These are phyloP conservation scores for Corella eumyota DNA, from an alignment of 23 tunicate species.

Conservation along the genomic window DNA sequence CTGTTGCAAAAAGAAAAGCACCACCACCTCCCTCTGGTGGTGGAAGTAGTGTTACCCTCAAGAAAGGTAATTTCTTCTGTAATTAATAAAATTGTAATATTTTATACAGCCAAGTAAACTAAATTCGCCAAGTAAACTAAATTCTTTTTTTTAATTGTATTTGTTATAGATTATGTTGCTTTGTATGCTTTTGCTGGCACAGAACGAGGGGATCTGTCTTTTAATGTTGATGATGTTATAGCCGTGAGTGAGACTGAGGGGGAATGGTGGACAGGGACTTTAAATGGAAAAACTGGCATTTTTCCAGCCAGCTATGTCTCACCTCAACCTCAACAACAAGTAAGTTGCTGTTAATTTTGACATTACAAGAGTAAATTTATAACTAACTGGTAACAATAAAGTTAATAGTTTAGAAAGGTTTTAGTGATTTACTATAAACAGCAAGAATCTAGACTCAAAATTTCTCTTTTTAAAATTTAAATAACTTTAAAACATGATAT, in stretches of 20 bases:
- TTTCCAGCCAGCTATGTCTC: conserved; percentile 95
- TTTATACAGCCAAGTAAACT: background rate
- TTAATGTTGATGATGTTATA: conserved; percentile 77
- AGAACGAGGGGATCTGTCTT: conserved; percentile 64
- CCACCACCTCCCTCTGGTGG: conserved; percentile 62
- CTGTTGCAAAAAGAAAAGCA: conserved; percentile 58
- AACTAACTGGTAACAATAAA: no score
- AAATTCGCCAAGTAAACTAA: background rate
- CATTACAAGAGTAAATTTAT: no score
- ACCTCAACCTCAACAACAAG: conserved; percentile 5
- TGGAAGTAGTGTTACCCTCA: conserved; percentile 13
- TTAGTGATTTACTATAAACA: no score
- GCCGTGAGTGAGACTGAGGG: conserved; percentile 61
- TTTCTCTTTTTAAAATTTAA: no score
- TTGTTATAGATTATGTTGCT: conserved; percentile 57
- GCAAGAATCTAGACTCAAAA: no score
- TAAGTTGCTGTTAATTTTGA: no score
- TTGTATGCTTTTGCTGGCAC: conserved; percentile 59
- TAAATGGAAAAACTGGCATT: conserved; percentile 53
- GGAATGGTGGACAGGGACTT: conserved; percentile 92
- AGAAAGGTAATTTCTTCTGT: background rate
- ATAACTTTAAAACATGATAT: no score
- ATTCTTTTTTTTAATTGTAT: no score
- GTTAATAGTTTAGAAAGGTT: no score
- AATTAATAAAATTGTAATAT: background rate